Evolutionary conservation across 35 echinoderm and acorn worm species (phyloP).

Genomic region (Heliocidaris erythrogramma): DNA sequence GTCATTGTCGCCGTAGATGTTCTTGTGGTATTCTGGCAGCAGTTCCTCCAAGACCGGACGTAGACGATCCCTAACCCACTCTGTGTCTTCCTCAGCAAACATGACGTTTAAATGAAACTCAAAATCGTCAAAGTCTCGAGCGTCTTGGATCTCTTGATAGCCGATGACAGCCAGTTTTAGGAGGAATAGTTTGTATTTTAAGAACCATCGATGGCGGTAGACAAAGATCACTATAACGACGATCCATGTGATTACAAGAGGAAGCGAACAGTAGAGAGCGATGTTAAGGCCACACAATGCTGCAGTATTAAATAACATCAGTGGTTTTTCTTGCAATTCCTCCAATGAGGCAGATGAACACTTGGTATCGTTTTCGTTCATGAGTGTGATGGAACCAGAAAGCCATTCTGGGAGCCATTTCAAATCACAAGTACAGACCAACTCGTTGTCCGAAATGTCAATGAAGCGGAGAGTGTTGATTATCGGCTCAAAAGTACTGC

Average conservation of each 20-base stretch:
- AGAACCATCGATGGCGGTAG: conserved; percentile 13
- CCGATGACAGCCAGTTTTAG: neutral
- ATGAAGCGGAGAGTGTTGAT: neutral
- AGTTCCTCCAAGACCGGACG: neutral
- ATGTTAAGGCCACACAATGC: neutral
- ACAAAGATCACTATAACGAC: neutral
- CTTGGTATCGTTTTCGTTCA: neutral
- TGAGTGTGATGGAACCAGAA: neutral
- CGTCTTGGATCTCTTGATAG: neutral
- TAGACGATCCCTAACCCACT: neutral
- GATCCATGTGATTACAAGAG: neutral
- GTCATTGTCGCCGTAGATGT: neutral
- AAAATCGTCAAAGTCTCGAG: neutral
- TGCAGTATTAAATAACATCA: neutral
- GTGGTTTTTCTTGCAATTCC: neutral
- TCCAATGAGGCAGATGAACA: neutral
- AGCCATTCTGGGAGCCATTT: neutral
- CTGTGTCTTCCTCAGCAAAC: neutral
- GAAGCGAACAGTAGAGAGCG: neutral
- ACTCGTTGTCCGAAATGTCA: neutral
- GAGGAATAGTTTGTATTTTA: conserved; percentile 13
- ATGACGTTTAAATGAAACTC: neutral
- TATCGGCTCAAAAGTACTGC: neutral
- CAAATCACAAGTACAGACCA: neutral
- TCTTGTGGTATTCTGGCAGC: neutral